phyloP scores from a whole-genome alignment of 2,888 invertebrate species.

The Clistopyga incitator region DNA sequence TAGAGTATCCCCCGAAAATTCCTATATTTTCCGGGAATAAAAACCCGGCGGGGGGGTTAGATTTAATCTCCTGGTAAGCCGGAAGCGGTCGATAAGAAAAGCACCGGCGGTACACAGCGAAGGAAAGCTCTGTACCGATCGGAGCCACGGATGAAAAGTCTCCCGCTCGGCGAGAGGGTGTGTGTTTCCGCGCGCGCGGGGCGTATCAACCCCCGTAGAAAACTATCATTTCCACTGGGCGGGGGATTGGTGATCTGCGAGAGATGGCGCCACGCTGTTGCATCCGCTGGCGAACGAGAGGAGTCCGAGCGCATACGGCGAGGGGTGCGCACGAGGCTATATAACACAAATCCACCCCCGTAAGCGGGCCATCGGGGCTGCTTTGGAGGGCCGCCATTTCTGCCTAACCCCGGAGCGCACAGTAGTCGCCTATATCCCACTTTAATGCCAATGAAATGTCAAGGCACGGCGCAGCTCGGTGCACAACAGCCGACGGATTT shows the following conservation, averaged over 20 bases:
- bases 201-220: constrained; percentile 20
- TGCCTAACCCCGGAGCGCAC: constrained; percentile 75
- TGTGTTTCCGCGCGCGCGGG: neutral
- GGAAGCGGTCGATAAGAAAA: constrained; percentile 52
- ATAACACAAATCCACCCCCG: constrained; percentile 72
- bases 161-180: neutral
- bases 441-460: constrained; percentile 81
- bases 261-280: constrained; percentile 55
- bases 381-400: constrained; percentile 82
- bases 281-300: constrained; percentile 23
- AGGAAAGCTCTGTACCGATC: constrained; percentile 40
- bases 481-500: constrained; percentile 73
- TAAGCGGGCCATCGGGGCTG: constrained; percentile 72
- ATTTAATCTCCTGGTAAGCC: neutral
- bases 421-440: constrained; percentile 72
- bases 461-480: constrained; percentile 76
- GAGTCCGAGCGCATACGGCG: constrained; percentile 30
- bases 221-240: constrained; percentile 43
- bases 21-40: neutral
- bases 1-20: too few relatives aligned
- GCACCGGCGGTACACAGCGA: neutral
- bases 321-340: constrained; percentile 51
- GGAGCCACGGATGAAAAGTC: constrained; percentile 27
- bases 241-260: neutral
- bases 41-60: neutral